Evolutionary conservation across 2,797 vertebrate genomes (phyloP).

Genomic region (Gephyroberyx darwinii): DNA sequence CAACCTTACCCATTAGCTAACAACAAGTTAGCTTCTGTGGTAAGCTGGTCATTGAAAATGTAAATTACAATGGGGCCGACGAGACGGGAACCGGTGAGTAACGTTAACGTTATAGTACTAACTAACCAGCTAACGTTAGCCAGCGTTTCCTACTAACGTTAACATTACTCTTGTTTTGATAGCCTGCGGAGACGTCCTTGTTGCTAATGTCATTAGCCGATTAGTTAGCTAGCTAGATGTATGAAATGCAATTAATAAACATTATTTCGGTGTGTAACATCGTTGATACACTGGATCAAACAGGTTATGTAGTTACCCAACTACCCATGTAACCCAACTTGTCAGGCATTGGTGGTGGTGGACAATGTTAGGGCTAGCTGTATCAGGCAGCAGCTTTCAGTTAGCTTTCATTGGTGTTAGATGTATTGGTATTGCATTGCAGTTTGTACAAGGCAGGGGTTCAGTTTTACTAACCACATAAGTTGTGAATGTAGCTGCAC

Average conservation of each 20-base stretch:
- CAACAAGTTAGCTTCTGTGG: conserved; percentile 37
- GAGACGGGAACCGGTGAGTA: conserved; percentile 79
- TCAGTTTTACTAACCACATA: neutral
- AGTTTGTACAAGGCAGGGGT: too few species aligned
- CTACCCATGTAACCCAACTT: neutral
- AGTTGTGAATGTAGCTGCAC: neutral
- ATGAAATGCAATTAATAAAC: fast-evolving
- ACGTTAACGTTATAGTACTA: conserved; percentile 20
- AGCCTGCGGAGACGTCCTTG: conserved; percentile 40
- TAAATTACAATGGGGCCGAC: conserved; percentile 67
- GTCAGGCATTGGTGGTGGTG: neutral
- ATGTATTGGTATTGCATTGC: too few species aligned
- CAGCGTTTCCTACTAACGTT: conserved; percentile 24
- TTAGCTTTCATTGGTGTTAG: too few species aligned
- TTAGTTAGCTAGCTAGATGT: neutral
- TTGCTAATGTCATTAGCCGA: neutral
- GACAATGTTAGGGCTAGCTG: conserved; percentile 12
- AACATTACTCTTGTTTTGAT: conserved; percentile 63
- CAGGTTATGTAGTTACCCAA: neutral
- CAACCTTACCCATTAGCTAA: neutral
- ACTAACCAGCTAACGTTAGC: conserved; percentile 27
- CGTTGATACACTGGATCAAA: neutral
- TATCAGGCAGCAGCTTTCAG: neutral
- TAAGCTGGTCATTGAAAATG: conserved; percentile 49
- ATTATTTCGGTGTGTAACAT: fast-evolving